Conservation (phyloP, 2,888 invertebrate species). For the Busseola fusca region DNA sequence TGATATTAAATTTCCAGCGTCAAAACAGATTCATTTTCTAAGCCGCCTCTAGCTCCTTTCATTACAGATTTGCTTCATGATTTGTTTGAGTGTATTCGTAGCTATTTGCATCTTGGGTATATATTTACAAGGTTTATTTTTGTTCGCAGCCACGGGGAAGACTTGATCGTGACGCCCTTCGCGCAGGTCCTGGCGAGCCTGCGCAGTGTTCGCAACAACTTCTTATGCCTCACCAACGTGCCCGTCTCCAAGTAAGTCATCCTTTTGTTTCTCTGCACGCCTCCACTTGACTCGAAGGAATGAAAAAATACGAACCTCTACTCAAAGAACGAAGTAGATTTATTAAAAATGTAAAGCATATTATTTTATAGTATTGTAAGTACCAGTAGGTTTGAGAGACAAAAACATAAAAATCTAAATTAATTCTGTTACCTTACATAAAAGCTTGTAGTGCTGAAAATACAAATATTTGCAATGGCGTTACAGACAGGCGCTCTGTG, state of each 20-base stretch:
- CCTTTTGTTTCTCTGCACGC: conserved; percentile 56
- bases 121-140: conserved; percentile 64
- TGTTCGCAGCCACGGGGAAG: conserved; percentile 97
- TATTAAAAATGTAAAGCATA: conserved; percentile 5
- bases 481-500: conserved; percentile 43
- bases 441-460: conserved; percentile 31
- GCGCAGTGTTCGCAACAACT: conserved; percentile 99
- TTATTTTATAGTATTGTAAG: background rate
- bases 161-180: conserved; percentile 99
- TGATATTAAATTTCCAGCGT: conserved; percentile 44
- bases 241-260: conserved; percentile 94
- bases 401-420: conserved; percentile 15
- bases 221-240: conserved; percentile 98
- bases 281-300: conserved; percentile 40
- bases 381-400: background rate
- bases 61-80: conserved; percentile 57
- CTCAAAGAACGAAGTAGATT: conserved; percentile 21
- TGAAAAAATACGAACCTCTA: conserved; percentile 16
- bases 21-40: conserved; percentile 47
- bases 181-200: conserved; percentile 99
- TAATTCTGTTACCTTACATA: conserved; percentile 19
- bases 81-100: conserved; percentile 39
- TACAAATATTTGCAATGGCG: conserved; percentile 40
- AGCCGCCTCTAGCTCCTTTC: conserved; percentile 41
- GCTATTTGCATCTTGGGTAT: conserved; percentile 34